Conservation (phyloP, 2,888 invertebrate genomes). For the Nasonovia ribisnigri region DNA sequence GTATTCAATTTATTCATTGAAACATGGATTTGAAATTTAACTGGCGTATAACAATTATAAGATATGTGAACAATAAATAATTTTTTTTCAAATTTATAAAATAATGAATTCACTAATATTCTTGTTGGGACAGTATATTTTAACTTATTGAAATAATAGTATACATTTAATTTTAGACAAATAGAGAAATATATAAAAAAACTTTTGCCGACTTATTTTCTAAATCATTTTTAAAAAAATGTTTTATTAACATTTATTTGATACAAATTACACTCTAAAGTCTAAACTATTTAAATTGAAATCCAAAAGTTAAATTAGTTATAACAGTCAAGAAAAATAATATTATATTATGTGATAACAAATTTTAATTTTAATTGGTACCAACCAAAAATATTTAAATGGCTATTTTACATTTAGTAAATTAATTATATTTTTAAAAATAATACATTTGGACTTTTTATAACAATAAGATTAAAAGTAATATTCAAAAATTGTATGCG, state of each 20-base stretch:
- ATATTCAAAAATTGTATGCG: not conserved
- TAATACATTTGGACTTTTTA: not conserved
- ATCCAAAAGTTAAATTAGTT: not conserved
- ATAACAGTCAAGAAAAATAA: not conserved
- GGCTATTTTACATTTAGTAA: not conserved
- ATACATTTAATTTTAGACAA: not conserved
- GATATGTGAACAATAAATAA: fast-evolving
- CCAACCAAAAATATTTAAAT: not conserved
- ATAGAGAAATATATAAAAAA: not conserved
- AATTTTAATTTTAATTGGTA: not conserved
- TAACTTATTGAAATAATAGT: not conserved
- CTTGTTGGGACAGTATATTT: not conserved
- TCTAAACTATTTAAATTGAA: not conserved
- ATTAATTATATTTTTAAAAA: not conserved
- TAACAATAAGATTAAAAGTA: too few relatives aligned
- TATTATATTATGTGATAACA: not conserved
- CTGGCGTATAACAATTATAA: not conserved
- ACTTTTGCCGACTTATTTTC: not conserved
- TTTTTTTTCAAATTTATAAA: not conserved
- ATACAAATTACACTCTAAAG: not conserved
- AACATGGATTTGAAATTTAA: not conserved
- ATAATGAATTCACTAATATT: not conserved
- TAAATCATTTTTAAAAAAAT: not conserved
- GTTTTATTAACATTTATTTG: not conserved
- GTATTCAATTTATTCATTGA: not conserved